A percentile compares a stretch with the other conserved stretches of the same genome.
Evolutionary conservation across 2,113 vertebrate genomes (phyloP).

Genomic region (Tursiops truncatus): DNA sequence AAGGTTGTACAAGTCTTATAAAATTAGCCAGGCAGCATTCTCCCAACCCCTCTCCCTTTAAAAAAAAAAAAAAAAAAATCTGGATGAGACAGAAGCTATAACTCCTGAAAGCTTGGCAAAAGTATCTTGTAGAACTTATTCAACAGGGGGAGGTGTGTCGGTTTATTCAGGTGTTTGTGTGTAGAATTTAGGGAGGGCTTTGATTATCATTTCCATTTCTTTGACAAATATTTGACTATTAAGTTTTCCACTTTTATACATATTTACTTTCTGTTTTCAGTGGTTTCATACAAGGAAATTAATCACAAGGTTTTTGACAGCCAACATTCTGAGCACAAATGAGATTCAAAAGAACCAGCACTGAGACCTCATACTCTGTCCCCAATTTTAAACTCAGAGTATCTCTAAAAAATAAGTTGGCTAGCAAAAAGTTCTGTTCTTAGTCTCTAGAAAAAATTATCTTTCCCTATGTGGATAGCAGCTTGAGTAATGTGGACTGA

Average conservation of each 20-base stretch:
- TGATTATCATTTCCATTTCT: not conserved
- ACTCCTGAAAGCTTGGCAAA: not conserved
- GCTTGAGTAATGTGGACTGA: not conserved
- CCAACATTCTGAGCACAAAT: not conserved
- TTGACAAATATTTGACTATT: slow-evolving; percentile 1
- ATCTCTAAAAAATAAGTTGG: not conserved
- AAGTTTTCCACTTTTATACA: not conserved
- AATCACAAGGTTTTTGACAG: not conserved
- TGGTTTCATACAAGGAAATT: not conserved
- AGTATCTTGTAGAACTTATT: not conserved
- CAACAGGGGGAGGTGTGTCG: not conserved
- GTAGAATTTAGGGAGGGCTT: not conserved
- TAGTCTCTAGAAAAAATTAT: not conserved
- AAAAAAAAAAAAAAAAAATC: not conserved
- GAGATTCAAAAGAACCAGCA: not conserved
- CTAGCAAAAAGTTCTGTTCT: not conserved
- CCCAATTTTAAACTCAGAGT: not conserved
- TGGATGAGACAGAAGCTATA: not conserved
- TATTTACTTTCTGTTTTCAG: not conserved
- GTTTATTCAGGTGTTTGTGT: not conserved
- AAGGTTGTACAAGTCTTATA: not conserved
- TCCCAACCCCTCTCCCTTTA: not conserved
- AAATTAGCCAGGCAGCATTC: not conserved
- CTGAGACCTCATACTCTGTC: not conserved
- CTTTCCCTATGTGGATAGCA: not conserved